These are phyloP conservation scores for Furnarius figulus DNA, from an alignment of 2,113 vertebrate genomes.

Conservation along the genomic window DNA sequence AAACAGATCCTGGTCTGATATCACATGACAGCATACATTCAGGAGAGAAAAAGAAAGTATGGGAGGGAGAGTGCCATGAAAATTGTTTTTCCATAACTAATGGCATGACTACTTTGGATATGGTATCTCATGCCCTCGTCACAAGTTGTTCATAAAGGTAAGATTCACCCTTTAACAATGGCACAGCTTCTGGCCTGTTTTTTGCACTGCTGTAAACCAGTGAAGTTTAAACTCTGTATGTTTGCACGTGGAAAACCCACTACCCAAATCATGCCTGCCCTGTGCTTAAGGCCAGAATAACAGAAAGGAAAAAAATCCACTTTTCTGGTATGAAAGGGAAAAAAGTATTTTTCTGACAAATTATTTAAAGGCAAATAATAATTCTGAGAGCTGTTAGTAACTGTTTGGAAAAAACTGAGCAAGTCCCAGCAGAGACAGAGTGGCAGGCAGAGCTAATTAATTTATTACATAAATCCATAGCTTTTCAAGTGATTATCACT, in stretches of 20 bases:
- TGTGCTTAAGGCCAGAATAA: neutral
- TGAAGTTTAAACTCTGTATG: neutral
- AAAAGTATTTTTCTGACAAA: neutral
- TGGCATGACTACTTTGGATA: neutral
- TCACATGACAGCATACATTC: neutral
- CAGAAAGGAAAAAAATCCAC: neutral
- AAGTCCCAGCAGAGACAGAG: slow-evolving; percentile 3
- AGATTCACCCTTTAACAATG: neutral
- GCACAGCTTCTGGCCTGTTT: neutral
- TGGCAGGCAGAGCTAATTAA: slow-evolving; percentile 34
- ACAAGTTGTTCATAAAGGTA: neutral
- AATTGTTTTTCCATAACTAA: neutral
- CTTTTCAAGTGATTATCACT: slow-evolving; percentile 16
- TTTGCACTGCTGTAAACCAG: neutral
- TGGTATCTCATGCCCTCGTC: neutral
- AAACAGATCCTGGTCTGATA: neutral
- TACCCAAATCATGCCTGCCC: neutral
- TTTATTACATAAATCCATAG: slow-evolving; percentile 36
- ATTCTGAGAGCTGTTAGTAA: slow-evolving; percentile 2
- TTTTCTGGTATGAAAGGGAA: neutral
- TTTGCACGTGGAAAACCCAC: neutral
- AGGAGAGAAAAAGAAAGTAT: neutral
- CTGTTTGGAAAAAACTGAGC: neutral
- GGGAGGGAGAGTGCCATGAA: neutral
- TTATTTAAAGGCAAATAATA: slow-evolving; percentile 13